Evolutionary conservation across 2,797 vertebrate genomes (phyloP).

Genomic region (Onychomys leucogaster): DNA sequence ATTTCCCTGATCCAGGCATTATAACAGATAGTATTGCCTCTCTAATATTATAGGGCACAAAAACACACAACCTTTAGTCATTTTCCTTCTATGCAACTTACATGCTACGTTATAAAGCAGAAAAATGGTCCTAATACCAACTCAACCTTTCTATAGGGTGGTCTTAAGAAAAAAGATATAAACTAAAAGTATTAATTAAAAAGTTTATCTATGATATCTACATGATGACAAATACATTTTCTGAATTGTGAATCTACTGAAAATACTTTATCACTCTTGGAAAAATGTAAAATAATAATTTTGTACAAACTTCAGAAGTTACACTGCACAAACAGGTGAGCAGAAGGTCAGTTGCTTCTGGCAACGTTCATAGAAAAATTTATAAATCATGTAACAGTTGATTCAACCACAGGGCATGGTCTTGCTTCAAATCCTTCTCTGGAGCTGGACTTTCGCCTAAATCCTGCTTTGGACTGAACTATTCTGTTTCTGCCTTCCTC

Average conservation of each 20-base stretch:
- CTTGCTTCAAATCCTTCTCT: conserved; percentile 58
- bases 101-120: neutral
- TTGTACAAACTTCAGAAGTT: conserved; percentile 38
- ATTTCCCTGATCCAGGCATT: neutral
- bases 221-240: conserved; percentile 17
- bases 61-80: neutral
- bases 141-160: neutral
- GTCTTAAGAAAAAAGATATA: conserved; percentile 1
- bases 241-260: conserved; percentile 14
- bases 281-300: conserved; percentile 47
- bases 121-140: neutral
- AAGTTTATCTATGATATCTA: neutral
- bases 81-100: neutral
- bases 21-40: neutral
- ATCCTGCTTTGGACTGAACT: conserved; percentile 1
- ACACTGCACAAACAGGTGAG: conserved; percentile 4
- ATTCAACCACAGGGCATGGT: conserved; percentile 18
- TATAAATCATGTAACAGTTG: conserved; percentile 56
- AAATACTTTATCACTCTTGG: conserved; percentile 46
- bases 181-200: neutral
- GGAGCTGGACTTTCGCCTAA: conserved; percentile 23
- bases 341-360: conserved; percentile 32
- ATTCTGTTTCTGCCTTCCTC: conserved; percentile 11
- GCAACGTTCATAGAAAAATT: conserved; percentile 42
- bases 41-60: neutral